A percentile compares a stretch with the other conserved stretches of the same genome.
These are phyloP conservation scores for Alauda arvensis DNA, from an alignment of 2,797 vertebrate species.

Conservation along the genomic window DNA sequence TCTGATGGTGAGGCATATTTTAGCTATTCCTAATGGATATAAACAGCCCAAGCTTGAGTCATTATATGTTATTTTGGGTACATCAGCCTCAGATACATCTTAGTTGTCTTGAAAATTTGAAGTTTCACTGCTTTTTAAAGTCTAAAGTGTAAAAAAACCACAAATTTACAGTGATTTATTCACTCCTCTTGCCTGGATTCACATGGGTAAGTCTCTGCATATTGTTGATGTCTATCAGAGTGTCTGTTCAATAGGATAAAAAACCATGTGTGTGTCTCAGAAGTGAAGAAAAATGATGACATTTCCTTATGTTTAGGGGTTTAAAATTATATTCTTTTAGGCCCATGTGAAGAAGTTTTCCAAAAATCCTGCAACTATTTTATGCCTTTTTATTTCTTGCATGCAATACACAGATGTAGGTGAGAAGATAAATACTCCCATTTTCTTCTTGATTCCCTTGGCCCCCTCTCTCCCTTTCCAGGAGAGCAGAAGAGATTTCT, in stretches of 20 bases:
- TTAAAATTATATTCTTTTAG: background rate
- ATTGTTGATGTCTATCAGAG: background rate
- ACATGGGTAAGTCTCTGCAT: background rate
- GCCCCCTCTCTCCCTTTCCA: background rate
- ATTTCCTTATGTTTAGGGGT: background rate
- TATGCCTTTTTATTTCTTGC: background rate
- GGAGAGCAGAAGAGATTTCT: background rate
- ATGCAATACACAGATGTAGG: background rate
- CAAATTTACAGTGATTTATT: background rate
- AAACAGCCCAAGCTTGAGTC: background rate
- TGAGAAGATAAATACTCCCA: background rate
- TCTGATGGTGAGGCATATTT: background rate
- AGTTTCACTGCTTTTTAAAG: background rate
- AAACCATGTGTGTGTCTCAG: background rate
- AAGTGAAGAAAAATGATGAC: background rate
- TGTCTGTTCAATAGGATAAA: background rate
- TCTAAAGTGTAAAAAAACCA: background rate
- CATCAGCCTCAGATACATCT: background rate
- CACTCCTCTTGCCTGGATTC: background rate
- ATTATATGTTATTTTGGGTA: background rate
- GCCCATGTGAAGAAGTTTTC: background rate
- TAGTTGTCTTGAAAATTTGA: background rate
- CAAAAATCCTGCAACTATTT: background rate
- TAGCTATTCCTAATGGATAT: constrained; percentile 6
- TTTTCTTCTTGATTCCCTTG: background rate